Percentiles rank a stretch among this genome's conserved stretches.
Conservation (phyloP, 2,797 vertebrate species). For the Crax fasciolata region DNA sequence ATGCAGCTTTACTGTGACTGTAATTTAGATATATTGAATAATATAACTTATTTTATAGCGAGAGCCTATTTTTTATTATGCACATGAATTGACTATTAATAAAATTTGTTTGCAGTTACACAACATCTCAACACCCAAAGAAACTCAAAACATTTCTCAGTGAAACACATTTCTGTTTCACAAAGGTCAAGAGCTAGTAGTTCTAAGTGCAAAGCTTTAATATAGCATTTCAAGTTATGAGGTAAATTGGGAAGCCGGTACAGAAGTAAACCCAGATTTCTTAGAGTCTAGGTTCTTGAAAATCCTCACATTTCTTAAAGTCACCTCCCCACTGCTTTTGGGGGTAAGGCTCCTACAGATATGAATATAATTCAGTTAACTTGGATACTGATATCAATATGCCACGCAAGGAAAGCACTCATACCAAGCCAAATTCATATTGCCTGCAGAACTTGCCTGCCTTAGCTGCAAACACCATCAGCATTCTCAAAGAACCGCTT, state of each 20-base stretch:
- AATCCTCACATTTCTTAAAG: not conserved
- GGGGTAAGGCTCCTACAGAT: not conserved
- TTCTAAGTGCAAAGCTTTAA: not conserved
- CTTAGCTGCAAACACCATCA: not conserved
- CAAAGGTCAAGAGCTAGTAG: not conserved
- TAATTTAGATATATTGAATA: conserved; percentile 70
- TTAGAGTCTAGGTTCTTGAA: not conserved
- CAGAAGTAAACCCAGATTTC: not conserved
- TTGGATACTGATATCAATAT: not conserved
- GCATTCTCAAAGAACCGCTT: not conserved
- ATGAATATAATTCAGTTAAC: not conserved
- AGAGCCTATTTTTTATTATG: conserved; percentile 51
- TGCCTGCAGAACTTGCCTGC: not conserved
- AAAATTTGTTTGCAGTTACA: conserved; percentile 47
- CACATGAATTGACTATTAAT: conserved; percentile 66
- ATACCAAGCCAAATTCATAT: not conserved
- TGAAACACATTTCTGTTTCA: not conserved
- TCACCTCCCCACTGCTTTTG: not conserved
- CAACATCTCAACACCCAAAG: not conserved
- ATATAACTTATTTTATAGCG: conserved; percentile 57
- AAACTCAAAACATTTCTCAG: not conserved
- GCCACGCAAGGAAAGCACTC: not conserved
- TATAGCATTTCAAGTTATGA: not conserved
- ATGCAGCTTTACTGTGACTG: conserved; percentile 23
- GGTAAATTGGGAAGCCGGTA: not conserved